Evolutionary conservation across 2,888 invertebrate genomes (phyloP), one percentile per base, ranked within the genome.

Genomic region (Drosophila atripex): DNA sequence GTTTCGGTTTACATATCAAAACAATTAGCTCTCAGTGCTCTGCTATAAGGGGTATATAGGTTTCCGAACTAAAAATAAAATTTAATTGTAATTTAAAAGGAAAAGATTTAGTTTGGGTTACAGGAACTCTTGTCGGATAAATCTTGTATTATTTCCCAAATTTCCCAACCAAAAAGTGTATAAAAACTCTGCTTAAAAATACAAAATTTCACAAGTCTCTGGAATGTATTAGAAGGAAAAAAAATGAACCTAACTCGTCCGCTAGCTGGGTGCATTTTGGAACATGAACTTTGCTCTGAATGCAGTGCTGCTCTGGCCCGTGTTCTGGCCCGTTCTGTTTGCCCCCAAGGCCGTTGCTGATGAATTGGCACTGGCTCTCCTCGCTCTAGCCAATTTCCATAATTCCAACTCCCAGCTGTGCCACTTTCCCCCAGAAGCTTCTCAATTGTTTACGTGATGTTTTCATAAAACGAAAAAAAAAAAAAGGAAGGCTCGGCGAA

Each of bases 391-490:
- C 77, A 70, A 75, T 58, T 75, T 59, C 18, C 58, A 30, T 45
- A n/a, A 9, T 35, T 30, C 18, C 16, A 46, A 21, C 41, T 51
- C 52, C 38, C 14, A 30, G 39, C 60, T 68, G 49, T 53, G 53
- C 45, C 66, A 66, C 66, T 66, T 65, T 65, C 53, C 77, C 78
- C 71, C 53, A 69, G 71, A 71, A 76, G 80, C 75, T 77, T 78
- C 79, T 76, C 80, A 85, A 82, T 86, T 88, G 86, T 80, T 83
- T 88, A 85, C 88, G 87, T 87, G 87, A 80, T 85, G 75, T 87
- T 85, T 87, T 65, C 75, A 66, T 76, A 73, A 87, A 87, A 88
- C 88, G 79, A 80, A 85, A 78, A 83, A 18, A 83, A 18, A 83
- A 73, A 16, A 28, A 3, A 28, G 2, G 14, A 41, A 11, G 9